Evolutionary conservation across 2,113 vertebrate species (phyloP).

Genomic region (Sporophila hypoxantha): DNA sequence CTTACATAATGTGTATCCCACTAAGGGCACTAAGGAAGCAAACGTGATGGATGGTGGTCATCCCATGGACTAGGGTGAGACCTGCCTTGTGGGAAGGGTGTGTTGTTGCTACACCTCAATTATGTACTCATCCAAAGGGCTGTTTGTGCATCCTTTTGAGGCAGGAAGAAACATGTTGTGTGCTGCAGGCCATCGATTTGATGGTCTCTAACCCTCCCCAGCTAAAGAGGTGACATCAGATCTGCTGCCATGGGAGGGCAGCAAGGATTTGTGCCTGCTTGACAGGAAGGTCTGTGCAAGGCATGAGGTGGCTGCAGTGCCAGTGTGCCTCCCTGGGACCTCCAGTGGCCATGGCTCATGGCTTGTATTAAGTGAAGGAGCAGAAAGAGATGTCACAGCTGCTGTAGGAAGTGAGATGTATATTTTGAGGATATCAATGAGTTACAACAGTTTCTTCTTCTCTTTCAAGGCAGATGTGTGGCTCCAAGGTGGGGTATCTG

Average conservation of each 20-base stretch:
- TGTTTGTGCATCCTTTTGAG: not conserved
- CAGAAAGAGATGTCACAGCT: not conserved
- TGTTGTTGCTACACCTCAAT: not conserved
- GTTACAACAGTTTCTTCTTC: not conserved
- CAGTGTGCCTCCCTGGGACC: not conserved
- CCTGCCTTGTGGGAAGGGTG: not conserved
- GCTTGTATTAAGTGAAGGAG: not conserved
- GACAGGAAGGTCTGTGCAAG: not conserved
- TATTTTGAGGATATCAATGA: not conserved
- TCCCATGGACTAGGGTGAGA: not conserved
- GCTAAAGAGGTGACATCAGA: not conserved
- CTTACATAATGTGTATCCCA: not conserved
- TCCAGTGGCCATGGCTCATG: not conserved
- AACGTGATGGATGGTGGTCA: fast-evolving
- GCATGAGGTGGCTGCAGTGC: not conserved
- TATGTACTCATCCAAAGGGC: not conserved
- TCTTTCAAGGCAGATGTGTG: not conserved
- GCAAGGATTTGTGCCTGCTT: not conserved
- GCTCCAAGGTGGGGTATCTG: not conserved
- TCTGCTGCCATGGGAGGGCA: not conserved
- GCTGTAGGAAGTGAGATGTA: not conserved
- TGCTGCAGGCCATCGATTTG: not conserved
- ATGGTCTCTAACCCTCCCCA: not conserved
- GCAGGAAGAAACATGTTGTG: not conserved
- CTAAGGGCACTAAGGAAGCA: not conserved